Evolutionary conservation across 2,797 vertebrate species (phyloP).

Genomic region (Neostethus bicornis): DNA sequence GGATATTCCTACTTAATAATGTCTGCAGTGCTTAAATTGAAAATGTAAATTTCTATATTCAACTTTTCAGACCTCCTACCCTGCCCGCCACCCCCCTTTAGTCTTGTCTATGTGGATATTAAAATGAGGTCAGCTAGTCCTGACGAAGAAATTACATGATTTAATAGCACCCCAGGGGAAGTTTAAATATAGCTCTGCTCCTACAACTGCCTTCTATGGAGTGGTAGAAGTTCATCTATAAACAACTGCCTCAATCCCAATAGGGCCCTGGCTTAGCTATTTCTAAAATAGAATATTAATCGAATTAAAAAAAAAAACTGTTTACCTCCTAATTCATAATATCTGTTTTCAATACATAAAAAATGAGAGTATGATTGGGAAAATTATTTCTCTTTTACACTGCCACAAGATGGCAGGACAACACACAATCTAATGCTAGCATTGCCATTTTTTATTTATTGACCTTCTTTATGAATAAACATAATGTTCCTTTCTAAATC

Average conservation of each 20-base stretch:
- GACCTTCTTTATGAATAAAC: not conserved
- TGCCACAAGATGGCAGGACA: conserved; percentile 74
- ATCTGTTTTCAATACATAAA: conserved; percentile 18
- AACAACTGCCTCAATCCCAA: conserved; percentile 49
- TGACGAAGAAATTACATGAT: conserved; percentile 83
- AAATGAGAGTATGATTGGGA: not conserved
- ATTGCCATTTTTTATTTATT: conserved; percentile 2
- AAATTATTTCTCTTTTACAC: conserved; percentile 19
- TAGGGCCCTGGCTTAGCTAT: conserved; percentile 23
- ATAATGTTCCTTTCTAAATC: conserved; percentile 8
- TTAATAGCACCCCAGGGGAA: conserved; percentile 80
- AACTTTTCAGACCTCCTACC: conserved; percentile 41
- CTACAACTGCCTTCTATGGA: conserved; percentile 67
- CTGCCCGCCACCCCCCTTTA: conserved; percentile 41
- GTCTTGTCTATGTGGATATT: conserved; percentile 68
- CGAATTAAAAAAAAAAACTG: conserved; percentile 11
- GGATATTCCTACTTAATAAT: conserved; percentile 29
- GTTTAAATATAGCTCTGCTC: conserved; percentile 81
- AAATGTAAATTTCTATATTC: conserved; percentile 51
- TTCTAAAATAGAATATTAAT: conserved; percentile 24
- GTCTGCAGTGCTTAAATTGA: conserved; percentile 38
- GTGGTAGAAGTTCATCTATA: conserved; percentile 68
- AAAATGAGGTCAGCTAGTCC: conserved; percentile 79
- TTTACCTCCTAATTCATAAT: conserved; percentile 6
- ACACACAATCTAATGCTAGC: conserved; percentile 14